Evolutionary conservation across 2,888 invertebrate genomes (phyloP).

Genomic region (Ophion costatus): DNA sequence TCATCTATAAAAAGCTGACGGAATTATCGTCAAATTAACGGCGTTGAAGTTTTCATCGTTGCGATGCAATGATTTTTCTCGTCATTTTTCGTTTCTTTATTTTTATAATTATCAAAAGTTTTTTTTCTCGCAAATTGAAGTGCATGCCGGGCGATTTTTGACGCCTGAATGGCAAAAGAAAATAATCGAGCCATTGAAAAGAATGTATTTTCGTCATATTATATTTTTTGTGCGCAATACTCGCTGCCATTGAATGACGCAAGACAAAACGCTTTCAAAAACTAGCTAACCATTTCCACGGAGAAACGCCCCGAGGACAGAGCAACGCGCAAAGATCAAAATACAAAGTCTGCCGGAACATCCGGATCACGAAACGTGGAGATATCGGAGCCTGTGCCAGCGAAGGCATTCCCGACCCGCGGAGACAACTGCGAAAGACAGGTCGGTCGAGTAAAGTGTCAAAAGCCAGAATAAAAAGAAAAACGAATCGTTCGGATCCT

Average conservation of each 20-base stretch:
- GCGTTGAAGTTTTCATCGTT: too few species aligned
- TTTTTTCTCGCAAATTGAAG: too few species aligned
- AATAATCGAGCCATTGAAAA: too few species aligned
- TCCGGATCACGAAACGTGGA: slow-evolving; percentile 3
- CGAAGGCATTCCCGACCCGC: not conserved
- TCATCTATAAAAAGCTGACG: too few species aligned
- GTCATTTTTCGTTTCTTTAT: too few species aligned
- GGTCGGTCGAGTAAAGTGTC: slow-evolving; percentile 22
- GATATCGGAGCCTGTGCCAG: not conserved
- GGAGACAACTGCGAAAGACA: slow-evolving; percentile 1
- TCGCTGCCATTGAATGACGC: not conserved
- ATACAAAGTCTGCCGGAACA: not conserved
- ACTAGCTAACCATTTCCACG: not conserved
- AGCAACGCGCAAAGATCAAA: not conserved
- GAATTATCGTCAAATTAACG: too few species aligned
- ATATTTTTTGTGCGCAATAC: not conserved
- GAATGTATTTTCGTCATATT: too few species aligned
- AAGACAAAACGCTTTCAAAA: not conserved
- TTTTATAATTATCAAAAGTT: too few species aligned
- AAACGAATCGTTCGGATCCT: not conserved
- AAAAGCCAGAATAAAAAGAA: not conserved
- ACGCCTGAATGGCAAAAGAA: too few species aligned
- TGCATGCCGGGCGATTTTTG: too few species aligned
- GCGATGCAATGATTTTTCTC: too few species aligned
- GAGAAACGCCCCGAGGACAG: not conserved